Base-by-base conservation (phyloP, 1,140 invertebrate species). In the Pachypeltis micranthus region DNA sequence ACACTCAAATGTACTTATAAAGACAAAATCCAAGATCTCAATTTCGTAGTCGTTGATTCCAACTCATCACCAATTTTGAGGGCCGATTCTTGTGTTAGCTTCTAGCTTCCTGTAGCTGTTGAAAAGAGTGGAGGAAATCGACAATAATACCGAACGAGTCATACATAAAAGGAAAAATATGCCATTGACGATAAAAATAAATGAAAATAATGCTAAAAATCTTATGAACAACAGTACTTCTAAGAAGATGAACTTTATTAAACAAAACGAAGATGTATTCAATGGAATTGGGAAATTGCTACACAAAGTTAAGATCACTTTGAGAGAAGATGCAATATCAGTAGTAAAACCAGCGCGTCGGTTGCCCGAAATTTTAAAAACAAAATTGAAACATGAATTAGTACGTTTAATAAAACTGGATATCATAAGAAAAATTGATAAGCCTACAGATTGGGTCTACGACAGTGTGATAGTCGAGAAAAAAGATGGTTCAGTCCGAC, bases 381-480 rank as follows among this genome's bases (percentile, higher is more conserved):
- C n/a, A 16, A 39, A 39, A 39, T 16, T 39, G 31, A 39, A 39
- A 39, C 7, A 39, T 10, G 31, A 39, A 39, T 16, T 39, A 16
- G 31, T 10, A 16, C 31, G 31, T 7, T 39, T 39, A 16, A 16
- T 39, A 16, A 16, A 7, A 7, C 31, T 39, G 16, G 31, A 39
- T 16, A 39, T 39, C 55, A 39, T 39, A 39, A 23, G 66, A 59
- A 69, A 67, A 66, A 69, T 72, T 24, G 57, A 65, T 12, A 65
- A 69, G 55, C 71, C 74, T 4, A n/a, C n/a, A n/a, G n/a, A n/a
- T n/a, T n/a, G n/a, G n/a, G n/a, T n/a, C n/a, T n/a, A n/a, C n/a
- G n/a, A n/a, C n/a, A n/a, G n/a, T n/a, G n/a, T n/a, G n/a, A 74
- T 77, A n/a, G 73, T 77, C 19, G 67, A 70, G 59, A 79, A 79